A percentile compares a stretch with the other conserved stretches of the same genome.
Evolutionary conservation across 2,113 vertebrate species (phyloP).

Genomic region (Axis porcinus): DNA sequence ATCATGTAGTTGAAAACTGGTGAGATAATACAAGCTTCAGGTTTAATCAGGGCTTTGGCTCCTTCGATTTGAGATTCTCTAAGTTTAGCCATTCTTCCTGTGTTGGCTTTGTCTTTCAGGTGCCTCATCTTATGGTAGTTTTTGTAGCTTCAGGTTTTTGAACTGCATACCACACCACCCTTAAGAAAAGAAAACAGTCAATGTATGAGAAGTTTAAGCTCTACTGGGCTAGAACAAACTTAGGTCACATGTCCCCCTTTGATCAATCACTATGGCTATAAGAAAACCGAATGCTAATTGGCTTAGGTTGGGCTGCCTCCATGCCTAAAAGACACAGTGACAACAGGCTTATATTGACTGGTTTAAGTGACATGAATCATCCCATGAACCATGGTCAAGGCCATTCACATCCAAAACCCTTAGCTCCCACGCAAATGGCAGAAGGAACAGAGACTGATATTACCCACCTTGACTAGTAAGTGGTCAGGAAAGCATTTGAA

Average conservation of each 20-base stretch:
- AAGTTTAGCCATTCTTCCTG: not conserved
- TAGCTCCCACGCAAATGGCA: not conserved
- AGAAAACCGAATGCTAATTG: not conserved
- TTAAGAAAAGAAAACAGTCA: not conserved
- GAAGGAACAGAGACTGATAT: not conserved
- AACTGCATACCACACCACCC: not conserved
- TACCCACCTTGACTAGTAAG: not conserved
- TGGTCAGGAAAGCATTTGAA: not conserved
- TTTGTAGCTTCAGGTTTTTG: not conserved
- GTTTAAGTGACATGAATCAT: not conserved
- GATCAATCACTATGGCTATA: not conserved
- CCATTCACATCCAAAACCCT: not conserved
- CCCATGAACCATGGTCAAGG: not conserved
- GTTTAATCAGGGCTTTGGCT: not conserved
- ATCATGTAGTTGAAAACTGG: not conserved
- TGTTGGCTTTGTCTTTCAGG: not conserved
- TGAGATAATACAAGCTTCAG: not conserved
- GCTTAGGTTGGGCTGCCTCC: not conserved
- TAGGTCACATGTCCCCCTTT: not conserved
- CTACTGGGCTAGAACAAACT: not conserved
- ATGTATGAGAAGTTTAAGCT: not conserved
- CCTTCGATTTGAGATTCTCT: not conserved
- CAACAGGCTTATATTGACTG: not conserved
- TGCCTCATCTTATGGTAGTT: not conserved
- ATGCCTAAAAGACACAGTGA: not conserved